These are phyloP conservation scores for Hirtodrosophila cameraria DNA, from an alignment of 2,888 invertebrate genomes.

Conservation along the genomic window DNA sequence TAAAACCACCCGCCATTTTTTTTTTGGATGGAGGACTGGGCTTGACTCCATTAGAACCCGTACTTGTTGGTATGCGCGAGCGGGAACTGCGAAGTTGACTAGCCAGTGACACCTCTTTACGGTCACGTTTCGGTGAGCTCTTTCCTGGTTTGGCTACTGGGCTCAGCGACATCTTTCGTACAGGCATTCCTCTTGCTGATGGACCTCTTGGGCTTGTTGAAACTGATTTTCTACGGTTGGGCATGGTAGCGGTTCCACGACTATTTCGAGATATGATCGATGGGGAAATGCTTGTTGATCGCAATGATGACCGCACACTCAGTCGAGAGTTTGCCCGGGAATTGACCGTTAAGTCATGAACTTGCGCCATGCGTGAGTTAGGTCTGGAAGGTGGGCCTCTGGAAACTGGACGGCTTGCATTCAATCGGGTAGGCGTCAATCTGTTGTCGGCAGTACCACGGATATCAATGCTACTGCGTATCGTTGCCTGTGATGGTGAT, in stretches of 20 bases:
- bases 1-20: constrained; percentile 23
- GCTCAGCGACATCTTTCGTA: constrained; percentile 74
- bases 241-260: constrained; percentile 47
- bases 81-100: constrained; percentile 55
- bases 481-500: constrained; percentile 68
- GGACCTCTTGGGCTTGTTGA: constrained; percentile 72
- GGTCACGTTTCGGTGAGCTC: constrained; percentile 17
- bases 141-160: constrained; percentile 47
- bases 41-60: constrained; percentile 27
- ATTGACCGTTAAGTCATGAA: constrained; percentile 61
- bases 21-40: constrained; percentile 50
- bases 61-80: constrained; percentile 78
- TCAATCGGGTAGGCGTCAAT: constrained; percentile 57
- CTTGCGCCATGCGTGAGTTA: constrained; percentile 72
- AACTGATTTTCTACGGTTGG: constrained; percentile 74
- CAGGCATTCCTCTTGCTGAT: constrained; percentile 10
- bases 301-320: constrained; percentile 69
- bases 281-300: constrained; percentile 70
- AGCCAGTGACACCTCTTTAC: constrained; percentile 22
- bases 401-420: constrained; percentile 69
- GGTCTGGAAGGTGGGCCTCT: constrained; percentile 64
- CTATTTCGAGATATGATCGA: constrained; percentile 57
- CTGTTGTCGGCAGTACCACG: constrained; percentile 35
- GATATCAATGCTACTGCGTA: constrained; percentile 43
- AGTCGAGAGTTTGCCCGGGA: constrained; percentile 71